These are phyloP conservation scores for Drosophila suboccidentalis DNA, from an alignment of 2,888 invertebrate species.

Conservation along the genomic window DNA sequence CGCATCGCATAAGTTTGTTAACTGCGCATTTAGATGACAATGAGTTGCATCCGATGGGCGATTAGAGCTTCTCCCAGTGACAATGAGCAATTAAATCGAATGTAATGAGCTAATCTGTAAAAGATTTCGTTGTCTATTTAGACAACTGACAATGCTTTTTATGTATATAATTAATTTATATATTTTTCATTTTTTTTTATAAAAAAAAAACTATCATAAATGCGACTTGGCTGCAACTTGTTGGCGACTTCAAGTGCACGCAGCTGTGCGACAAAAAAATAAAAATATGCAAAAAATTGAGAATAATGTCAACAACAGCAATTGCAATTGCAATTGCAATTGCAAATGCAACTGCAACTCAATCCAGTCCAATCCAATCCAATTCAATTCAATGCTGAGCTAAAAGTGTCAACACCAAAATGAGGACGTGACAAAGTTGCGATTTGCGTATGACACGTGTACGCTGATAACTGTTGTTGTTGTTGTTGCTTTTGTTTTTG, in stretches of 20 bases:
- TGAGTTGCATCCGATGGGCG: slow-evolving; percentile 27
- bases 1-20: neutral
- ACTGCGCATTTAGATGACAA: slow-evolving; percentile 67
- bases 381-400: slow-evolving; percentile 42
- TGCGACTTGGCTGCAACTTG: slow-evolving; percentile 38
- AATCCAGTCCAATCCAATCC: slow-evolving; percentile 27
- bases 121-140: slow-evolving; percentile 12
- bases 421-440: slow-evolving; percentile 75
- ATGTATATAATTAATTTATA: slow-evolving; percentile 3
- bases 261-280: slow-evolving; percentile 65
- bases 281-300: slow-evolving; percentile 67
- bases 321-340: slow-evolving; percentile 23
- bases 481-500: slow-evolving; percentile 21
- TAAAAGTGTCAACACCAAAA: slow-evolving; percentile 64
- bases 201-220: slow-evolving; percentile 28
- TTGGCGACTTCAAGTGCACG: slow-evolving; percentile 69
- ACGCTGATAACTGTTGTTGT: slow-evolving; percentile 6
- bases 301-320: slow-evolving; percentile 74
- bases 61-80: slow-evolving; percentile 48
- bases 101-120: slow-evolving; percentile 64
- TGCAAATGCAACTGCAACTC: slow-evolving; percentile 24
- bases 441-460: slow-evolving; percentile 74
- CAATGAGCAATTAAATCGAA: slow-evolving; percentile 68
- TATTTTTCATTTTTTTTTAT: slow-evolving; percentile 8
- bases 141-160: slow-evolving; percentile 9